phyloP scores from a whole-genome alignment of 2,888 invertebrate genomes.

The Ectobius pallidus region DNA sequence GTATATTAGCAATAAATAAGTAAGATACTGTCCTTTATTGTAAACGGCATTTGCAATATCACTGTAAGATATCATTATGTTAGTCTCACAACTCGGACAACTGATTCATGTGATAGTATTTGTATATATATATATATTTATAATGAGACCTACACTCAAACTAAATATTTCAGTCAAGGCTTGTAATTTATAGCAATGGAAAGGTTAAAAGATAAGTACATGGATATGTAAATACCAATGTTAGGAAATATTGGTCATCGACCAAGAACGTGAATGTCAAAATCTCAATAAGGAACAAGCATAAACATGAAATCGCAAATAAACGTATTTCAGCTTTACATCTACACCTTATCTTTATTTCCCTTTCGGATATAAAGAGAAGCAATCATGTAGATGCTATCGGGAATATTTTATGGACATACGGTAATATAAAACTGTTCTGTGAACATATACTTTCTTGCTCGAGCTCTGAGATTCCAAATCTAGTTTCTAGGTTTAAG shows the following conservation, averaged over 20 bases:
- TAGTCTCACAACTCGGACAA: no score
- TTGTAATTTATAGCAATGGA: no score
- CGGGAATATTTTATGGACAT: background rate
- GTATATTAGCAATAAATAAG: no score
- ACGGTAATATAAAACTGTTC: conserved; percentile 1
- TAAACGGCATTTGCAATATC: no score
- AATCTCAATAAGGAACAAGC: background rate
- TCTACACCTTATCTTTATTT: background rate
- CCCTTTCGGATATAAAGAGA: background rate
- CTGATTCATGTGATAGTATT: no score
- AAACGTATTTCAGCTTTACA: background rate
- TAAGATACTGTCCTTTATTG: no score
- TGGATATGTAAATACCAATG: no score
- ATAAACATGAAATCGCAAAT: conserved; percentile 4
- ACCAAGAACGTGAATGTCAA: background rate
- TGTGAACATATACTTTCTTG: background rate
- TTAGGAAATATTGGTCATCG: background rate
- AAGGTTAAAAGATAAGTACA: no score
- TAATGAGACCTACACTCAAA: no score
- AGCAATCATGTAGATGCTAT: conserved; percentile 2
- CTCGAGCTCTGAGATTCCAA: background rate
- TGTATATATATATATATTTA: no score
- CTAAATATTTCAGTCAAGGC: no score
- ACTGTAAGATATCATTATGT: no score
- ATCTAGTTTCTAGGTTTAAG: background rate